Conservation (phyloP, 2,888 invertebrate species). For the Hypena proboscidalis region DNA sequence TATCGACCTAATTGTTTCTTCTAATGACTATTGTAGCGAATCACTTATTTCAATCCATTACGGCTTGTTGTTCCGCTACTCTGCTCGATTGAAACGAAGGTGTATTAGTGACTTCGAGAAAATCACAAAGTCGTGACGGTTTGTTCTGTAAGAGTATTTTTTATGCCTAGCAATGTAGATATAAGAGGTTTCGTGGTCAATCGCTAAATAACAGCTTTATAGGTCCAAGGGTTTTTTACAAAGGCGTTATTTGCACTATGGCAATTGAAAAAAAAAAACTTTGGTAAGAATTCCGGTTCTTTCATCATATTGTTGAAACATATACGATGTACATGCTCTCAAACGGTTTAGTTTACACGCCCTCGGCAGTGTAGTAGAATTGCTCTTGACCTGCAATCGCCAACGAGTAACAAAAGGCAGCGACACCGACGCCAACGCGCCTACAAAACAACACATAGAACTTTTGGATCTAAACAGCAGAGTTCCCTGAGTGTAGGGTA, state of each 20-base stretch:
- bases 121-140: neutral
- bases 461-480: slow-evolving; percentile 48
- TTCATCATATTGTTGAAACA: slow-evolving; percentile 1
- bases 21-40: slow-evolving; percentile 69
- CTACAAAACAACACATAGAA: slow-evolving; percentile 47
- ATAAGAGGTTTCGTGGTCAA: no score
- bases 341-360: slow-evolving; percentile 54
- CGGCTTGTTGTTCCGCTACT: slow-evolving; percentile 52
- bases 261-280: no score
- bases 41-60: slow-evolving; percentile 67
- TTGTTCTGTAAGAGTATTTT: no score
- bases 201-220: no score
- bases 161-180: no score
- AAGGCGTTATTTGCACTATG: no score
- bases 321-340: slow-evolving; percentile 28
- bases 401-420: slow-evolving; percentile 66
- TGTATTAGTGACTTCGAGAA: slow-evolving; percentile 1
- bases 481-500: no score
- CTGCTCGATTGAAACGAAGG: slow-evolving; percentile 33
- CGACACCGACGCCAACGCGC: slow-evolving; percentile 43
- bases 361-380: slow-evolving; percentile 65
- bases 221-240: no score
- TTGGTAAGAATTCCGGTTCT: no score
- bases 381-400: slow-evolving; percentile 75
- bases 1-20: slow-evolving; percentile 79